Percentiles rank a stretch among this genome's conserved stretches.
phyloP scores from a whole-genome alignment of 2,888 invertebrate genomes.

The Odontocerum albicorne region DNA sequence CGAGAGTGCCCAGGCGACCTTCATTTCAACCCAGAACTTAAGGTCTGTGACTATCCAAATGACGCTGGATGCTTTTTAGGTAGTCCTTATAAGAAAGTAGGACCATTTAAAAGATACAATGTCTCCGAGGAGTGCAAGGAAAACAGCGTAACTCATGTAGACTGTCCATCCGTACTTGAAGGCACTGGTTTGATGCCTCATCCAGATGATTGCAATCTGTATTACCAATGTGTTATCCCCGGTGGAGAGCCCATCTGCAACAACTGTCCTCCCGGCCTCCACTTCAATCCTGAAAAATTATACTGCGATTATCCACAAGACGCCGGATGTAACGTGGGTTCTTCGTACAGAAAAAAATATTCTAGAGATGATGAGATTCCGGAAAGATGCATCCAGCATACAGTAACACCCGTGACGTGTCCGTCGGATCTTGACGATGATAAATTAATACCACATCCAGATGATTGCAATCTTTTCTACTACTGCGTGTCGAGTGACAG shows the following conservation, averaged over 20 bases:
- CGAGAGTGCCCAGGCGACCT: conserved; percentile 41
- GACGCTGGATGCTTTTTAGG: conserved; percentile 40
- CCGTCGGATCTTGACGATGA: conserved; percentile 34
- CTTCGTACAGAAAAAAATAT: no score
- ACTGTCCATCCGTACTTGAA: no score
- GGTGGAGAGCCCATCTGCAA: conserved; percentile 23
- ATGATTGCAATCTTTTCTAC: conserved; percentile 42
- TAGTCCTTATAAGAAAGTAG: no score
- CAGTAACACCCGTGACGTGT: conserved; percentile 40
- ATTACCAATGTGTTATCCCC: conserved; percentile 25
- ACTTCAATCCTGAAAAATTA: neutral
- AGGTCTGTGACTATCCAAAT: conserved; percentile 40
- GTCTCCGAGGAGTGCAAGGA: no score
- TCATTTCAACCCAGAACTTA: conserved; percentile 40
- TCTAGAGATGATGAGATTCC: no score
- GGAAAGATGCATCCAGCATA: conserved; percentile 38
- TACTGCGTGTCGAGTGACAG: conserved; percentile 38
- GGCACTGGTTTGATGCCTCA: conserved; percentile 26
- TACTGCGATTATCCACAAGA: conserved; percentile 35
- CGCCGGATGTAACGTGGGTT: conserved; percentile 41
- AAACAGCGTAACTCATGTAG: no score
- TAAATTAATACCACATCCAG: conserved; percentile 40
- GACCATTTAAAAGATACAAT: no score
- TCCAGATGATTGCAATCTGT: conserved; percentile 22
- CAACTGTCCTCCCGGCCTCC: conserved; percentile 26